Evolutionary conservation across 2,797 vertebrate genomes (phyloP), one percentile per base, ranked within the genome.

Genomic region (Dermochelys coriacea): DNA sequence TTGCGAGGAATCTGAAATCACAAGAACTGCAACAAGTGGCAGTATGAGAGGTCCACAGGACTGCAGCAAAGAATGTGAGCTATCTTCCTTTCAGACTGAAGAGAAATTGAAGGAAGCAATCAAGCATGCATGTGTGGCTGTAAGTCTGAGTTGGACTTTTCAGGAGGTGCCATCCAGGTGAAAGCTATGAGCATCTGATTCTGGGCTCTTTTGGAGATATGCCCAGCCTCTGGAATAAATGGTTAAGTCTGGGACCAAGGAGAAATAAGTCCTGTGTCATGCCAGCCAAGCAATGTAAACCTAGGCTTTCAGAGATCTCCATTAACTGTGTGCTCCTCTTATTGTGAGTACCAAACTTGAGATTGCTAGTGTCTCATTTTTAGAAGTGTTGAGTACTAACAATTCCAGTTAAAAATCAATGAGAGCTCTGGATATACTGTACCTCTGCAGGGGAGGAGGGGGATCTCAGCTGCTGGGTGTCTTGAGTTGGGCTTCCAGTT

Each of bases 241-340:
- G 21, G 29, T 51, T 74, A 94, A 93, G 89, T 91, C 57, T 89
- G 41, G 91, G 88, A 47, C 11, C 85, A n/a, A 49, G 45, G 27
- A 90, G 71, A 45, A 23, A 45, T 59, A 41, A 27, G 55, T 45
- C 29, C 34, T 3, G 31, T 85, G 79, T 16, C 47, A 84, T 6
- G 45, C 16, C 11, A 37, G 18, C 49, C 68, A 47, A 29, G 37
- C 25, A 75, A 75, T 75, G 47, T 75, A 75, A 75, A 75, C 7
- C 12, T 4, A 21, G 18, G 12, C 71, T 75, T 75, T 75, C 71
- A 27, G 41, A 75, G 14, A 14, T 75, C 23, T 75, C 71, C n/a
- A 41, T 45, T 74, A 74, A 45, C 41, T 14, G 1, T 18, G 16
- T 10, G 8, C 8, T 90, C 89, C 83, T 51, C 37, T 59, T 54